These are phyloP conservation scores for Acinonyx jubatus DNA, from an alignment of 2,113 vertebrate species.

Conservation along the genomic window DNA sequence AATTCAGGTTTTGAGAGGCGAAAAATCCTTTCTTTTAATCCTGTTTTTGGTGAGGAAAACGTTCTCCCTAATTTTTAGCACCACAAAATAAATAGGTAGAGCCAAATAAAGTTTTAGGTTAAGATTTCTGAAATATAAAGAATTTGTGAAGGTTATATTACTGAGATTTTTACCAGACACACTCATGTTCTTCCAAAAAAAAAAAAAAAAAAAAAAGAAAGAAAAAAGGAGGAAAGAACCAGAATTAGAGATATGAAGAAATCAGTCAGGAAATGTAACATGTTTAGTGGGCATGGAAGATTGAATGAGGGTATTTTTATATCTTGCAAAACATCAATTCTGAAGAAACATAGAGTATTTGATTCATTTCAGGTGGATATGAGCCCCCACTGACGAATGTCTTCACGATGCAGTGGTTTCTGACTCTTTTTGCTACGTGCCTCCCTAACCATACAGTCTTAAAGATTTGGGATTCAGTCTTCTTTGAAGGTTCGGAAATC, in stretches of 20 bases:
- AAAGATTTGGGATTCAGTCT: slow-evolving; percentile 99
- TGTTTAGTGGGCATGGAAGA: not conserved
- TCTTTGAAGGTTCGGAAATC: slow-evolving; percentile 98
- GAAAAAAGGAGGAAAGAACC: not conserved
- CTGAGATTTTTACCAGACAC: not conserved
- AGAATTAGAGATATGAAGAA: not conserved
- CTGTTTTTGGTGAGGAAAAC: not conserved
- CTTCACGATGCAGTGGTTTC: slow-evolving; percentile 99
- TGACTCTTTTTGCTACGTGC: slow-evolving; percentile 99
- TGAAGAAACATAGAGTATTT: not conserved
- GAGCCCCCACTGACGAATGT: slow-evolving; percentile 98
- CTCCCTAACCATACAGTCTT: slow-evolving; percentile 96
- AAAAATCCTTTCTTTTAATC: not conserved
- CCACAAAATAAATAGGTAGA: not conserved
- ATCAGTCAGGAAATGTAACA: not conserved
- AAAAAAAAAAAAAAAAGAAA: not conserved
- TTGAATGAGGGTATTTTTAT: not conserved
- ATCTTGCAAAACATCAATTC: not conserved
- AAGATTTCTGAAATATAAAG: slow-evolving; percentile 52
- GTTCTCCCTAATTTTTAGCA: slow-evolving; percentile 23
- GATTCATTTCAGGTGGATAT: slow-evolving; percentile 91
- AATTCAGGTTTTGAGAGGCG: not conserved
- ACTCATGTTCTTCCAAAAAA: not conserved
- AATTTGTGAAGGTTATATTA: not conserved
- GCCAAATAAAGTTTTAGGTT: not conserved